Conservation (phyloP, 2,888 invertebrate genomes). For the Craniophora ligustri region DNA sequence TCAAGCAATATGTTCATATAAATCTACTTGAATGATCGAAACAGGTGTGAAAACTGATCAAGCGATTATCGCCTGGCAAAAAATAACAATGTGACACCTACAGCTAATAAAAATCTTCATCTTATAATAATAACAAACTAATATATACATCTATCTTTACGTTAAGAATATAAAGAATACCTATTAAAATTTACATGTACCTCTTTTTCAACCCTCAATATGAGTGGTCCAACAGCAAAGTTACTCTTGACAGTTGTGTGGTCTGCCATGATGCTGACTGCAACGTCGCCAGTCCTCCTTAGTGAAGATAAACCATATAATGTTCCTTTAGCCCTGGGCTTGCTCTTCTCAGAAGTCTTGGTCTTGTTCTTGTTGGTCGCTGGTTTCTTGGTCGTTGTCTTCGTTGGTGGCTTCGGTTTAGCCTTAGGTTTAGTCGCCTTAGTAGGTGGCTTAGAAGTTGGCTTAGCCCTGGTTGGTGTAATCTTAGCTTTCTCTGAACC, state of each 20-base stretch:
- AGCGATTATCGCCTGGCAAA: too few relatives aligned
- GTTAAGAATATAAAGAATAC: background rate
- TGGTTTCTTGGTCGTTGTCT: slow-evolving; percentile 75
- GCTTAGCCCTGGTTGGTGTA: slow-evolving; percentile 57
- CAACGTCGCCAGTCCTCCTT: slow-evolving; percentile 93
- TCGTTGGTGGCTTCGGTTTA: slow-evolving; percentile 66
- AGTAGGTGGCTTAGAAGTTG: slow-evolving; percentile 61
- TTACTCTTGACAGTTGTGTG: slow-evolving; percentile 95
- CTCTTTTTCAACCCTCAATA: slow-evolving; percentile 93
- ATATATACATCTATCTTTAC: too few relatives aligned
- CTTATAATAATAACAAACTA: too few relatives aligned
- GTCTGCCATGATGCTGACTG: slow-evolving; percentile 93
- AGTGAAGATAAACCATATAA: slow-evolving; percentile 94
- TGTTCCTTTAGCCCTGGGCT: slow-evolving; percentile 92
- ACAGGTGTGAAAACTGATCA: too few relatives aligned
- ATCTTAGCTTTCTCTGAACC: slow-evolving; percentile 75
- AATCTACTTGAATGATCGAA: too few relatives aligned
- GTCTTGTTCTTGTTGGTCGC: slow-evolving; percentile 73
- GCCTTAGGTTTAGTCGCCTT: slow-evolving; percentile 61
- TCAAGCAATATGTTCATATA: too few relatives aligned
- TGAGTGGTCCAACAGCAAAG: slow-evolving; percentile 94
- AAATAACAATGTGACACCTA: too few relatives aligned
- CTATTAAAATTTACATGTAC: slow-evolving; percentile 71
- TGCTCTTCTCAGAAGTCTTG: slow-evolving; percentile 83
- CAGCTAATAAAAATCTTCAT: too few relatives aligned